Evolutionary conservation across 1,140 invertebrate species (phyloP).

Genomic region (Ectropis grisescens): DNA sequence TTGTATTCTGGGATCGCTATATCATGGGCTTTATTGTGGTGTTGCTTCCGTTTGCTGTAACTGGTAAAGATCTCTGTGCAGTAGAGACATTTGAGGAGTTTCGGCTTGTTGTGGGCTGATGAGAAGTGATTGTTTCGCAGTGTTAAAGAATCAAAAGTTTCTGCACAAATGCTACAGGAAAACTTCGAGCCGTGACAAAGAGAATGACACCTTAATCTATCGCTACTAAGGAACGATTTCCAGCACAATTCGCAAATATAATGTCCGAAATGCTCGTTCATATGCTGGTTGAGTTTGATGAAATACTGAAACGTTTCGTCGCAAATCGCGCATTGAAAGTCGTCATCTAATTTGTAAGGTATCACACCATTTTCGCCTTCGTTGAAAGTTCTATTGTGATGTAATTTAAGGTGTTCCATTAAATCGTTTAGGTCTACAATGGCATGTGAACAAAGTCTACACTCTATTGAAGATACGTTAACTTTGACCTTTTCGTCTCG

Average conservation of each 20-base stretch:
- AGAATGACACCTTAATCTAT: constrained; percentile 35
- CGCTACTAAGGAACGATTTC: constrained; percentile 74
- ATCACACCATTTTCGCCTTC: constrained; percentile 37
- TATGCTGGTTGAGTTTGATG: constrained; percentile 59
- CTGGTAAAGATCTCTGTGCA: constrained; percentile 40
- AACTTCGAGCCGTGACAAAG: constrained; percentile 32
- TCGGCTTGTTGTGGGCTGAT: constrained; percentile 29
- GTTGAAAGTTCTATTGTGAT: constrained; percentile 23
- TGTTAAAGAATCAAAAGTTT: constrained; percentile 36
- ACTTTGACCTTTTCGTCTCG: constrained; percentile 58
- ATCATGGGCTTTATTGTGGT: constrained; percentile 33
- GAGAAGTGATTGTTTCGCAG: constrained; percentile 35
- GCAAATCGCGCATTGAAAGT: constrained; percentile 51
- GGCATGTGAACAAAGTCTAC: constrained; percentile 24
- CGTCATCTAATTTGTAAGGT: constrained; percentile 38
- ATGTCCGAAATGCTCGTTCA: constrained; percentile 54
- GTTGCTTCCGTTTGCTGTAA: constrained; percentile 35
- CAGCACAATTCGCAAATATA: constrained; percentile 85
- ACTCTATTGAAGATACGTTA: constrained; percentile 29
- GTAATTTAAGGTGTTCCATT: constrained; percentile 27
- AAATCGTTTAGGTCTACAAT: constrained; percentile 20
- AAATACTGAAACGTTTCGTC: constrained; percentile 52
- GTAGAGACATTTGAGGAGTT: constrained; percentile 35
- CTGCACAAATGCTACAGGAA: constrained; percentile 28
- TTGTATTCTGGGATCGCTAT: constrained; percentile 23